phyloP scores from a whole-genome alignment of 30 jellyfish, hydroid and myxozoan species.

The Aurelia aurita complex sp. Pacific region DNA sequence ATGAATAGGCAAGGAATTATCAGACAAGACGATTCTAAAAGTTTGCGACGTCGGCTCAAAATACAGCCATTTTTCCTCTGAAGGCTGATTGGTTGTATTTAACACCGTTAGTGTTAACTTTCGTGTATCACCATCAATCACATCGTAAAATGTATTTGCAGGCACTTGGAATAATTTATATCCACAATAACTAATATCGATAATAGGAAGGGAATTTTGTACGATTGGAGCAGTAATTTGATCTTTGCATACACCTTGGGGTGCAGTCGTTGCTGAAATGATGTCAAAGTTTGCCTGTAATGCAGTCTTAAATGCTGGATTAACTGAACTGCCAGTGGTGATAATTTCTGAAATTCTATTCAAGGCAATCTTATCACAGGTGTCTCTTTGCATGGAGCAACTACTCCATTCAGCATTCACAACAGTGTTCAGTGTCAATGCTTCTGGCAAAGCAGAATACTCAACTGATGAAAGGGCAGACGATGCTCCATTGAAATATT shows the following conservation, averaged over 20 bases:
- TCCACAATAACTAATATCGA: slow-evolving; percentile 70
- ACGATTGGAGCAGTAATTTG: slow-evolving; percentile 69
- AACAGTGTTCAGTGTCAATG: slow-evolving; percentile 19
- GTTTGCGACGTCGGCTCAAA: slow-evolving; percentile 64
- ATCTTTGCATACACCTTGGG: slow-evolving; percentile 70
- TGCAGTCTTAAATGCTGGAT: slow-evolving; percentile 56
- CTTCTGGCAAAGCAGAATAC: slow-evolving; percentile 23
- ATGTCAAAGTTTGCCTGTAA: slow-evolving; percentile 32
- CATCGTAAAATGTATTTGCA: slow-evolving; percentile 77
- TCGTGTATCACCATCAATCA: slow-evolving; percentile 80
- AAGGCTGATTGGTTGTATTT: slow-evolving; percentile 30
- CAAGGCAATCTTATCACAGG: slow-evolving; percentile 50
- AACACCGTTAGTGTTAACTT: slow-evolving; percentile 53
- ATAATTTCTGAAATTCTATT: slow-evolving; percentile 16
- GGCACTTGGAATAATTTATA: slow-evolving; percentile 60
- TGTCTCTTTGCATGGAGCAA: slow-evolving; percentile 43
- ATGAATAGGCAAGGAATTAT: background rate
- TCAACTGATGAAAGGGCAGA: slow-evolving; percentile 43
- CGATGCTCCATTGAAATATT: slow-evolving; percentile 31
- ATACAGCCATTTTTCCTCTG: slow-evolving; percentile 43
- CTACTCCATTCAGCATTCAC: slow-evolving; percentile 75
- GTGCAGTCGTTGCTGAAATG: background rate
- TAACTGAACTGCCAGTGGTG: slow-evolving; percentile 22
- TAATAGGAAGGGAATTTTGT: slow-evolving; percentile 58
- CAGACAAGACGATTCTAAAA: slow-evolving; percentile 32